phyloP scores from a whole-genome alignment of 2,888 invertebrate genomes.

The Tricholauxania praeusta region DNA sequence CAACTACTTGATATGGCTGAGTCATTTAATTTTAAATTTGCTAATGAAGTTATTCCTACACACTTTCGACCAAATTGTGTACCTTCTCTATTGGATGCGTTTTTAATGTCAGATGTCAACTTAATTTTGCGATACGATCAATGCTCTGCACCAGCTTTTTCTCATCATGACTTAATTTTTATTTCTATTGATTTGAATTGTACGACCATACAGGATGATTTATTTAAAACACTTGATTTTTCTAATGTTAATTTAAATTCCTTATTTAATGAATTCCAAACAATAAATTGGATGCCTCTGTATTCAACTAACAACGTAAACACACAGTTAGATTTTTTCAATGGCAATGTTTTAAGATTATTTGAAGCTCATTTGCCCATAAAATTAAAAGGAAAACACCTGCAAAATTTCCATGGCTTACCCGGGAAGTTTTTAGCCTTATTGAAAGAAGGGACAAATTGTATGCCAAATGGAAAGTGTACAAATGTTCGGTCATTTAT shows the following conservation, averaged over 20 bases:
- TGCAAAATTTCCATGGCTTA: constrained; percentile 2
- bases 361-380: background rate
- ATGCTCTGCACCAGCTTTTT: constrained; percentile 1
- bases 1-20: background rate
- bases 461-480: constrained; percentile 4
- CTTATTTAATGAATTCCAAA: background rate
- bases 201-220: background rate
- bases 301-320: background rate
- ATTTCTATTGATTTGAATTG: background rate
- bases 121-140: constrained; percentile 8
- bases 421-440: background rate
- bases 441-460: constrained; percentile 5
- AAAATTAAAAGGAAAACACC: background rate
- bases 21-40: background rate
- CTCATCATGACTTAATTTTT: constrained; percentile 8
- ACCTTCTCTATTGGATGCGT: constrained; percentile 7
- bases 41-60: background rate
- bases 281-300: background rate
- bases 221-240: background rate
- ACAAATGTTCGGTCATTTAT: constrained; percentile 3
- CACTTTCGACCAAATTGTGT: constrained; percentile 7
- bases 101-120: background rate
- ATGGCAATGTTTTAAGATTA: background rate
- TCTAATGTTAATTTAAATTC: background rate
- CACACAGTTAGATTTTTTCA: background rate